Evolutionary conservation across 2,888 invertebrate species (phyloP).

Genomic region (Mycalesis mineus): DNA sequence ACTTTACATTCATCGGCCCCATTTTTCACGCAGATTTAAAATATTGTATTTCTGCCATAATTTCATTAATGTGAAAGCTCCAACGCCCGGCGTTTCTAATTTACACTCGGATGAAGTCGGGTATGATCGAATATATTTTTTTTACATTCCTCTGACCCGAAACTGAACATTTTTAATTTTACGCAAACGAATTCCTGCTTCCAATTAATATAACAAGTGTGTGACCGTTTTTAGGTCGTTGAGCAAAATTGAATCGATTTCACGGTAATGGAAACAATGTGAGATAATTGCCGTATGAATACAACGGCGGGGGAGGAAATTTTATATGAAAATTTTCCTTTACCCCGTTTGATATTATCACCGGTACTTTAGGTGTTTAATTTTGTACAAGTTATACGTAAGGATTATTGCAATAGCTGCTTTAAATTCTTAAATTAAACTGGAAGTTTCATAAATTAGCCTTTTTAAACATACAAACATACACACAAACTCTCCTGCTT

Average conservation of each 20-base stretch:
- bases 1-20: not conserved
- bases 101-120: conserved; percentile 5
- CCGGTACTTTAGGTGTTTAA: not conserved
- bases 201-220: conserved; percentile 17
- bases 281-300: conserved; percentile 22
- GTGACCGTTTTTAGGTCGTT: conserved; percentile 16
- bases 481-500: too few relatives aligned
- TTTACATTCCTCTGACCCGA: not conserved
- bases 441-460: too few relatives aligned
- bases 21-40: not conserved
- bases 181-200: conserved; percentile 11
- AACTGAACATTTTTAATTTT: conserved; percentile 8
- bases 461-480: too few relatives aligned
- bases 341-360: not conserved
- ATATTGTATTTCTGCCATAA: conserved; percentile 1
- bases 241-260: conserved; percentile 20
- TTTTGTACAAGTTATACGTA: too few relatives aligned
- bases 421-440: too few relatives aligned
- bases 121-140: conserved; percentile 9
- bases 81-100: conserved; percentile 4
- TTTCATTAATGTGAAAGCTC: conserved; percentile 10
- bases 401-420: not conserved
- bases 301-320: not conserved
- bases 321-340: conserved; percentile 4
- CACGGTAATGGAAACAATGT: conserved; percentile 18